Conservation (phyloP, 2,113 vertebrate species). For the Grantiella picta region DNA sequence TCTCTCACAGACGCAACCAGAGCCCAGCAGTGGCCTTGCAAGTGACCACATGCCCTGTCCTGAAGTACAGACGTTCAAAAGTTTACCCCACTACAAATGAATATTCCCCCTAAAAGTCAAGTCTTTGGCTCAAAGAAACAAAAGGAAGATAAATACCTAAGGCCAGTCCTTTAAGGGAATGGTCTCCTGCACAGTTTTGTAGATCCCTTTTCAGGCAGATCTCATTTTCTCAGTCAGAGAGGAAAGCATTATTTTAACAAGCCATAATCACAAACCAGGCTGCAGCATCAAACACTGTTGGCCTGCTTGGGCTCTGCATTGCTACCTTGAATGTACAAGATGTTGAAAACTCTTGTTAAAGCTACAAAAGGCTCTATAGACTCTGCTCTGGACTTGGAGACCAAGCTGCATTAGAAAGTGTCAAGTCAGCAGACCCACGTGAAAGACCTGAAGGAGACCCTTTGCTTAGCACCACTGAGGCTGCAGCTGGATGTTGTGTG, state of each 20-base stretch:
- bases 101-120: background rate
- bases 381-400: background rate
- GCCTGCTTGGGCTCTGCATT: background rate
- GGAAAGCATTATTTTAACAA: constrained; percentile 16
- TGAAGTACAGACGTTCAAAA: background rate
- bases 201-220: background rate
- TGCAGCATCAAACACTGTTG: background rate
- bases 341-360: background rate
- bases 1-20: background rate
- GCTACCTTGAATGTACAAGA: background rate
- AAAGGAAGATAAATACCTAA: background rate
- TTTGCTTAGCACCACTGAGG: background rate
- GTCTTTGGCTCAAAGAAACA: background rate
- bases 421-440: background rate
- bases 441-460: rapidly evolving
- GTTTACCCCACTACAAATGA: background rate
- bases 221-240: constrained; percentile 5
- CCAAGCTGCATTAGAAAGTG: background rate
- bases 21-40: background rate
- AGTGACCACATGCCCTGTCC: rapidly evolving
- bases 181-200: background rate
- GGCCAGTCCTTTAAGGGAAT: background rate
- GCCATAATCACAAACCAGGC: background rate
- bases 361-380: background rate
- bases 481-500: background rate